Conservation (phyloP, 2,888 invertebrate genomes). For the Trissolcus japonicus region DNA sequence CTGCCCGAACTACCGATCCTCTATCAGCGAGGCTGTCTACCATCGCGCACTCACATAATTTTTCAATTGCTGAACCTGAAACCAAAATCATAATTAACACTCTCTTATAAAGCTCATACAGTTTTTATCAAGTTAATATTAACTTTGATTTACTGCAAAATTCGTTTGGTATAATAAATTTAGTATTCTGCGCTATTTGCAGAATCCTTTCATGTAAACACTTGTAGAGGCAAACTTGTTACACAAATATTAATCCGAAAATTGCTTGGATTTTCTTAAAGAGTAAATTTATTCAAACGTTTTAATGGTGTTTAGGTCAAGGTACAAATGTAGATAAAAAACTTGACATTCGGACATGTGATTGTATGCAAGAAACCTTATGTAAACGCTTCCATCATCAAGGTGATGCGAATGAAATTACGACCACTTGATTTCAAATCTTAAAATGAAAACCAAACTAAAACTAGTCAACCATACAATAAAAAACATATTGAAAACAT, state of each 20-base stretch:
- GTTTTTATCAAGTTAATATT: background rate
- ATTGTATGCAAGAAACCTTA: slow-evolving; percentile 39
- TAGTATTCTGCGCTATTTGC: no score
- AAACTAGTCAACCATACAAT: slow-evolving; percentile 1
- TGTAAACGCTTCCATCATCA: slow-evolving; percentile 46
- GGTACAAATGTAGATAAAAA: slow-evolving; percentile 34
- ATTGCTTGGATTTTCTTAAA: background rate
- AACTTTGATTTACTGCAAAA: background rate
- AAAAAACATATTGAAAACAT: background rate
- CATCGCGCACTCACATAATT: slow-evolving; percentile 88
- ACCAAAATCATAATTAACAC: slow-evolving; percentile 13
- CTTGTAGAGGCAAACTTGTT: no score
- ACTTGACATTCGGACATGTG: slow-evolving; percentile 39
- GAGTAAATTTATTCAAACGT: background rate
- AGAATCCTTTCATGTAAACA: no score
- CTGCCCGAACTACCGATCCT: slow-evolving; percentile 90
- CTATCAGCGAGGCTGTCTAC: slow-evolving; percentile 81
- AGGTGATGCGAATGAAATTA: slow-evolving; percentile 45
- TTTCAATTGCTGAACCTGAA: slow-evolving; percentile 92
- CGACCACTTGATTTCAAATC: slow-evolving; percentile 33
- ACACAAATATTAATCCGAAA: background rate
- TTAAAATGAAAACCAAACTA: slow-evolving; percentile 12
- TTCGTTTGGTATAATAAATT: background rate
- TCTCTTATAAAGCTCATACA: background rate
- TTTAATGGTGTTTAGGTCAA: slow-evolving; percentile 32